Conservation (phyloP, 1,140 invertebrate species). For the Drosophila bipectinata region DNA sequence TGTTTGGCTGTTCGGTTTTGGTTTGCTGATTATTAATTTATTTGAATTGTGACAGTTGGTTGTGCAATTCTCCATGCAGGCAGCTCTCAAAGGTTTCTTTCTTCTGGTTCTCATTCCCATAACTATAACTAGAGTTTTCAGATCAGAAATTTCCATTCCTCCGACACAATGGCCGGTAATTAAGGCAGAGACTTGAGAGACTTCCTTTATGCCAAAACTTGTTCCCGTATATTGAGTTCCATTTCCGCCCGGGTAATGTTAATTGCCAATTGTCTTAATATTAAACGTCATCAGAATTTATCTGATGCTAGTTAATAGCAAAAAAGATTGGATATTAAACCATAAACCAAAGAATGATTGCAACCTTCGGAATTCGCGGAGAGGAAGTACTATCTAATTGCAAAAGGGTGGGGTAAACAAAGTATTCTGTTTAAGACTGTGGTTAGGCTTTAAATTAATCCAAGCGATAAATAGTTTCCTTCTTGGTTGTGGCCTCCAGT, state of each 20-base stretch:
- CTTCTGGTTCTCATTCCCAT: conserved; percentile 29
- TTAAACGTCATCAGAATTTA: conserved; percentile 56
- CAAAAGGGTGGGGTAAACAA: conserved; percentile 1
- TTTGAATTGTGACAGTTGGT: conserved; percentile 70
- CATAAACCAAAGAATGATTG: conserved; percentile 12
- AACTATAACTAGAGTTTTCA: neutral
- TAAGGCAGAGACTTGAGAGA: conserved; percentile 24
- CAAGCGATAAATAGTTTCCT: neutral
- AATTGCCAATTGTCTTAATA: conserved; percentile 71
- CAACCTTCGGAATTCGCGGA: conserved; percentile 27
- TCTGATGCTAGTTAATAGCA: conserved; percentile 28
- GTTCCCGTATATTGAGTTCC: conserved; percentile 27
- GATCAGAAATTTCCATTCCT: conserved; percentile 5
- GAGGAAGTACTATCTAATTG: conserved; percentile 26
- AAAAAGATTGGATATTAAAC: conserved; percentile 27
- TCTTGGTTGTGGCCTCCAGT: conserved; percentile 7
- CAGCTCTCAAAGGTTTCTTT: conserved; percentile 28
- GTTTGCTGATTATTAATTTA: conserved; percentile 67
- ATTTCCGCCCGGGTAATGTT: conserved; percentile 71
- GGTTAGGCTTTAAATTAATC: conserved; percentile 3
- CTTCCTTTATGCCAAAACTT: conserved; percentile 57
- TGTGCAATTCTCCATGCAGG: conserved; percentile 50
- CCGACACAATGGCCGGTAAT: conserved; percentile 46
- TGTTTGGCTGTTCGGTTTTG: conserved; percentile 14
- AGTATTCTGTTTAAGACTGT: neutral